Evolutionary conservation across 2,888 invertebrate genomes (phyloP).

Genomic region (Herminia tarsipennalis): DNA sequence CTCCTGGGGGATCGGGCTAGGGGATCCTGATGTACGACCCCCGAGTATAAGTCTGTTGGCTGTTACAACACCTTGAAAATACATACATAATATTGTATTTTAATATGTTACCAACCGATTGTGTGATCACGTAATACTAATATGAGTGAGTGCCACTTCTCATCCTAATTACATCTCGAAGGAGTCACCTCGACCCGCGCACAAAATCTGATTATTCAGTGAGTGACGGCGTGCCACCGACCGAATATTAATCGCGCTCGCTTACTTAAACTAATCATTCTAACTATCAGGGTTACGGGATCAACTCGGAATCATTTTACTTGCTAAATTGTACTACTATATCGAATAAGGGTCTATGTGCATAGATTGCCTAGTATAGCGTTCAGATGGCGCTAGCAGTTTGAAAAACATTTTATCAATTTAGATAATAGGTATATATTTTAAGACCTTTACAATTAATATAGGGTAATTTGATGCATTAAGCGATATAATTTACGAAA

Average conservation of each 20-base stretch:
- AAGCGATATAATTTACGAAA: too few species aligned
- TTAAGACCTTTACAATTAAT: too few species aligned
- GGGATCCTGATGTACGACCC: too few species aligned
- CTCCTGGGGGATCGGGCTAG: too few species aligned
- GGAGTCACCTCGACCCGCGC: constrained; percentile 56
- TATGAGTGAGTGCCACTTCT: constrained; percentile 40
- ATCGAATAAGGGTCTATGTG: too few species aligned
- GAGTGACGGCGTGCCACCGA: constrained; percentile 57
- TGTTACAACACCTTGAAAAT: constrained; percentile 14
- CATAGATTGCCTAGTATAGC: too few species aligned
- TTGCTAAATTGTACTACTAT: constrained; percentile 1
- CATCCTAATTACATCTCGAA: constrained; percentile 55
- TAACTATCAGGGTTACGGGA: constrained; percentile 57
- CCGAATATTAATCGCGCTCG: constrained; percentile 67
- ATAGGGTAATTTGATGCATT: too few species aligned
- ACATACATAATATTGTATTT: constrained; percentile 23
- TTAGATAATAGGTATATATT: too few species aligned
- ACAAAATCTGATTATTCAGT: constrained; percentile 69
- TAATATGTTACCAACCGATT: constrained; percentile 30
- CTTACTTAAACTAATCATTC: constrained; percentile 59
- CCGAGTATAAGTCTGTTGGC: constrained; percentile 18
- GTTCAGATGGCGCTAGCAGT: too few species aligned
- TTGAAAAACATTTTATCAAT: too few species aligned
- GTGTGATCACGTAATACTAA: constrained; percentile 37
- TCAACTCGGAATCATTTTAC: constrained; percentile 39